Evolutionary conservation across 2,888 invertebrate genomes (phyloP).

Genomic region (Hesperia comma): DNA sequence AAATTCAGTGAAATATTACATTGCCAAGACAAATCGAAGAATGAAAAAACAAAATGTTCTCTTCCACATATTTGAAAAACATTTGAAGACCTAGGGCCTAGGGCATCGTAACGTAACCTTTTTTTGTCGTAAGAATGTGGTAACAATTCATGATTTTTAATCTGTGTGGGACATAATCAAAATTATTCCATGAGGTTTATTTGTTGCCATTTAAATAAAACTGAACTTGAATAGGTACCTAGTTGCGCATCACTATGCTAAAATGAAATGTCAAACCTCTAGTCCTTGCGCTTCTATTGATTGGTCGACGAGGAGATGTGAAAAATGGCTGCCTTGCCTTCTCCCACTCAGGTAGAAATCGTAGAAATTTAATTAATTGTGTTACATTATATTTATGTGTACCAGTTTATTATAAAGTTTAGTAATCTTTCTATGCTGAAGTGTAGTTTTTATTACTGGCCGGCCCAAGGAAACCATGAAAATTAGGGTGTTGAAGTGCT

Average conservation of each 20-base stretch:
- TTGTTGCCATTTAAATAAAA: slow-evolving; percentile 10
- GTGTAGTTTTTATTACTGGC: slow-evolving; percentile 51
- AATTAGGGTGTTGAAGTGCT: slow-evolving; percentile 63
- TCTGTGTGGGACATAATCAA: not conserved
- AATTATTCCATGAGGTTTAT: too few relatives aligned
- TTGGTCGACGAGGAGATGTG: slow-evolving; percentile 84
- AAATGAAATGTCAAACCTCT: slow-evolving; percentile 60
- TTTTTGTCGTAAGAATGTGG: too few relatives aligned
- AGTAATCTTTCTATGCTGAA: slow-evolving; percentile 49
- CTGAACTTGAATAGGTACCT: not conserved
- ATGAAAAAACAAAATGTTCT: too few relatives aligned
- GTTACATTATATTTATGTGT: slow-evolving; percentile 47
- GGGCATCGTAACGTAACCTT: too few relatives aligned
- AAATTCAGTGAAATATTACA: too few relatives aligned
- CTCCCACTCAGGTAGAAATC: slow-evolving; percentile 90
- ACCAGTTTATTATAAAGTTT: slow-evolving; percentile 46
- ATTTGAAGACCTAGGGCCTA: too few relatives aligned
- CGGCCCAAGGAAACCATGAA: slow-evolving; percentile 48
- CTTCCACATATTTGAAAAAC: too few relatives aligned
- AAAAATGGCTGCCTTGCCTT: slow-evolving; percentile 94
- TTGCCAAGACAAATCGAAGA: too few relatives aligned
- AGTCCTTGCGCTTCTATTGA: slow-evolving; percentile 78
- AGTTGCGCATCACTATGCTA: slow-evolving; percentile 38
- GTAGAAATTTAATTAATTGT: slow-evolving; percentile 62
- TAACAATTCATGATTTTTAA: slow-evolving; percentile 7